A percentile compares a stretch with the other conserved stretches of the same genome.
phyloP scores from a whole-genome alignment of 1,140 invertebrate genomes.

The Dolichoris vasculosae region DNA sequence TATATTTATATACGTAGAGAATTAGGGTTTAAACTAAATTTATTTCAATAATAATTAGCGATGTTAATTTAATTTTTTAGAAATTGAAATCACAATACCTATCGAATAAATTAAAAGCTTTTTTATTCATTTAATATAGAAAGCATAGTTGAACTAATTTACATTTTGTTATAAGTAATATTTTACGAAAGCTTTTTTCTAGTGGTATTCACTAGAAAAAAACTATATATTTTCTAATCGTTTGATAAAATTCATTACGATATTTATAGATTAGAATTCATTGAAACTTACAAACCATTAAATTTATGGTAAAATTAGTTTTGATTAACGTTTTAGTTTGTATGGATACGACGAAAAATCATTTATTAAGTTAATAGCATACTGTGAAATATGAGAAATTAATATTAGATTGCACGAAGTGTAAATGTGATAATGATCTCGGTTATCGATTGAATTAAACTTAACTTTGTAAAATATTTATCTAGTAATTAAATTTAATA shows the following conservation, averaged over 20 bases:
- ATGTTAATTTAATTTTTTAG: not conserved
- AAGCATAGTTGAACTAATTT: not conserved
- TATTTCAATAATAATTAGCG: not conserved
- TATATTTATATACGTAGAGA: no score
- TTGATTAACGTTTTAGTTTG: not conserved
- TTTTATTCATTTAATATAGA: not conserved
- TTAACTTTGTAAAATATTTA: no score
- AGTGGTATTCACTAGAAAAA: no score
- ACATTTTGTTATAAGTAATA: not conserved
- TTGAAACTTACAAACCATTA: not conserved
- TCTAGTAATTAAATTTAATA: no score
- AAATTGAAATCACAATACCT: not conserved
- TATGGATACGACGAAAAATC: no score
- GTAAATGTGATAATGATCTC: no score
- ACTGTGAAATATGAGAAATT: no score
- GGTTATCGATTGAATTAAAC: no score
- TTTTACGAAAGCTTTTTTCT: not conserved
- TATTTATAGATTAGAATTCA: not conserved
- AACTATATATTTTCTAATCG: not conserved
- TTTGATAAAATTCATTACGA: not conserved
- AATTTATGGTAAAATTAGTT: not conserved
- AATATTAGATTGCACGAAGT: no score
- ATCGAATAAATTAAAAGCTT: not conserved
- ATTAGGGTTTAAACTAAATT: not conserved
- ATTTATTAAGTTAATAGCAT: no score